Evolutionary conservation across 37 sponge, comb jelly and placozoan species (phyloP), one percentile per base, ranked within the genome.

Genomic region (Bolinopsis microptera): DNA sequence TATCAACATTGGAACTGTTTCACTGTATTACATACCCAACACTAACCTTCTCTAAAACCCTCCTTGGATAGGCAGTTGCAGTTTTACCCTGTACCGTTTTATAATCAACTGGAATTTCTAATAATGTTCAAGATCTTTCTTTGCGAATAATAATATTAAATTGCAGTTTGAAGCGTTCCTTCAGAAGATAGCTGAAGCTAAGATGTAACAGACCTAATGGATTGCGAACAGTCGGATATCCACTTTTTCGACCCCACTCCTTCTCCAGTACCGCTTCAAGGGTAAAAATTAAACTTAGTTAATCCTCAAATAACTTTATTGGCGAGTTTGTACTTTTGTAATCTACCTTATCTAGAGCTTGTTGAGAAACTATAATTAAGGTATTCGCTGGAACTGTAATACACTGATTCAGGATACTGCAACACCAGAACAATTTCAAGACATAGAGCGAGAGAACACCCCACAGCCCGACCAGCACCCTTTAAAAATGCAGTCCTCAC

Each of bases 141-240:
- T n/a, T n/a, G n/a, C n/a, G n/a, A n/a, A n/a, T n/a, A n/a, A 48
- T 13, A 80, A 32, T 34, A 16, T 22, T 30, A 16, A 0, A 25
- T 34, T 16, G 13, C 90, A 86, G 90, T 39, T 86, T 40, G 61
- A 39, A 26, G 90, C 90, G 13, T 86, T 86, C 61, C 61, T 86
- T 5, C 61, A 86, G 39, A 38, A 34, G 26, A 41, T 86, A 41
- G 90, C 90, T 86, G 90, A 86, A 39, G 90, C 90, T 2, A 86
- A 41, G 90, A 86, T 3, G 30, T 86, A 26, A 41, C 90, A 16
- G 90, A 86, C 26, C 61, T 86, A 3, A 39, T 86, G 26, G 90
- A 86, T 18, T 77, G 80, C 32, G 80, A 77, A 16, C 35, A 32
- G 80, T 77, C 80, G 3, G 80, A 77, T 33, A 32, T 77, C 0